Percentiles rank a stretch among this genome's conserved stretches.
Conservation (phyloP, 2,888 invertebrate species). For the Drosophila hamatofila region DNA sequence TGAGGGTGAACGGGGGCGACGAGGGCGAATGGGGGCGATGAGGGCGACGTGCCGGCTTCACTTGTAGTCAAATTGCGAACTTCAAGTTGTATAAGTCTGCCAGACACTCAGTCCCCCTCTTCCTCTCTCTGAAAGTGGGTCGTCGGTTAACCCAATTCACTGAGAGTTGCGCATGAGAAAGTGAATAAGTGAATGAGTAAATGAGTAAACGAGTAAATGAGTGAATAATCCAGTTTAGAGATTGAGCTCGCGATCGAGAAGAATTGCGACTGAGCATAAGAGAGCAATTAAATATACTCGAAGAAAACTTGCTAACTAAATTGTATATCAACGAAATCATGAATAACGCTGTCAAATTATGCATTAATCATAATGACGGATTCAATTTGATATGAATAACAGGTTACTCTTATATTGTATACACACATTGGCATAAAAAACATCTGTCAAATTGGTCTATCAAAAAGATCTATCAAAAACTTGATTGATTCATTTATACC, state of each 20-base stretch:
- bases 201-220: background rate
- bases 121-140: constrained; percentile 28
- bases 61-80: constrained; percentile 59
- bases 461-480: background rate
- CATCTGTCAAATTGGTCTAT: background rate
- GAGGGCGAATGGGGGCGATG: background rate
- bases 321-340: background rate
- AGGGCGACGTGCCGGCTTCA: constrained; percentile 48
- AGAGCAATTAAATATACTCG: background rate
- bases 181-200: constrained; percentile 25
- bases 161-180: constrained; percentile 30
- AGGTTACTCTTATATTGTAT: background rate
- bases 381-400: background rate
- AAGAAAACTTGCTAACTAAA: background rate
- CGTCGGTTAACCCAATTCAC: constrained; percentile 35
- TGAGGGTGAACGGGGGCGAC: background rate
- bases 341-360: background rate
- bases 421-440: background rate
- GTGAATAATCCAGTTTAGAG: constrained; percentile 16
- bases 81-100: constrained; percentile 34
- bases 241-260: background rate
- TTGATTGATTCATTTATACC: background rate
- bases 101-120: background rate
- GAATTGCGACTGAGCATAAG: background rate
- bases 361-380: background rate